phyloP scores from a whole-genome alignment of 2,888 invertebrate genomes.

The Drosophila helvetica region DNA sequence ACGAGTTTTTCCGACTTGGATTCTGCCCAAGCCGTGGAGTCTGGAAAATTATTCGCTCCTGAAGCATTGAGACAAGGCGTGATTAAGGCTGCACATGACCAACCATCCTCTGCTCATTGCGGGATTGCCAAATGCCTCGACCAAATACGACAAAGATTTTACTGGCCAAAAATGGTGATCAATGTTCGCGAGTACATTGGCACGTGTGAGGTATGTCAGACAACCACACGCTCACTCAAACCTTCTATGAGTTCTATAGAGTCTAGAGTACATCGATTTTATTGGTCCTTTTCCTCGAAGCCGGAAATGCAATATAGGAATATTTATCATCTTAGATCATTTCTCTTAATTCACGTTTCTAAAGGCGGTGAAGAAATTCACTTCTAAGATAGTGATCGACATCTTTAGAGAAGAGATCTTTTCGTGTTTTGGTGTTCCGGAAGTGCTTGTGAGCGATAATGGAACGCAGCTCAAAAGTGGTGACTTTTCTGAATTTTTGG shows the following conservation, averaged over 20 bases:
- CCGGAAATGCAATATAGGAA: not conserved
- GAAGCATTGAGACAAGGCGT: not conserved
- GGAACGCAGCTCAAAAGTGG: not conserved
- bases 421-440: too few species aligned
- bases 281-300: slow-evolving; percentile 2
- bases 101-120: too few species aligned
- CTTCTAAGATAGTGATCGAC: too few species aligned
- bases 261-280: not conserved
- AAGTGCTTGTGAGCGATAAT: slow-evolving; percentile 1
- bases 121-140: too few species aligned
- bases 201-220: not conserved
- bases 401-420: too few species aligned
- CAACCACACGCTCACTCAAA: not conserved
- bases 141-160: too few species aligned
- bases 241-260: not conserved
- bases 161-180: not conserved
- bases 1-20: too few species aligned
- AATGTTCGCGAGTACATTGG: not conserved
- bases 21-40: not conserved
- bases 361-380: not conserved
- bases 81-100: too few species aligned
- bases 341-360: not conserved
- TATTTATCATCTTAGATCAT: not conserved
- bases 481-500: not conserved
- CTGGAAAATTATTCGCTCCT: not conserved